Conservation (phyloP, 2,113 vertebrate species). For the Sinocyclocheilus maitianheensis region DNA sequence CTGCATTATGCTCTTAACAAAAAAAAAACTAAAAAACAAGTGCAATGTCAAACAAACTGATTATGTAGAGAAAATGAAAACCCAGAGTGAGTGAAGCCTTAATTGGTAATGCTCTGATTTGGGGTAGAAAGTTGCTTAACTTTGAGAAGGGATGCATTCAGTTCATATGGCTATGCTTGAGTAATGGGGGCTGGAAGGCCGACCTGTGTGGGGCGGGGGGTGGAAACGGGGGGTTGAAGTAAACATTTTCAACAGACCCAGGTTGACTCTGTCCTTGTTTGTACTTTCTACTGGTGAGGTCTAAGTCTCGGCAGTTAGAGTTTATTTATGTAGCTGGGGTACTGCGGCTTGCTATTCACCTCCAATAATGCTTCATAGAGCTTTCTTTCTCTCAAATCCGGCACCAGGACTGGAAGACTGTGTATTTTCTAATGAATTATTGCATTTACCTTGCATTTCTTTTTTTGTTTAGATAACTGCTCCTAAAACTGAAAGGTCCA, state of each 20-base stretch:
- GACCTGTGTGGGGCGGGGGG: constrained; percentile 19
- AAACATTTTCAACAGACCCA: constrained; percentile 83
- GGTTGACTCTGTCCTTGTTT: constrained; percentile 82
- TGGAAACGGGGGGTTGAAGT: constrained; percentile 67
- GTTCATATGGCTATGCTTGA: constrained; percentile 42
- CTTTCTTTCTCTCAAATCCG: constrained; percentile 72
- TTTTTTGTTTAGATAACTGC: constrained; percentile 73
- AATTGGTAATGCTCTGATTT: constrained; percentile 26
- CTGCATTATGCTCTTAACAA: not conserved
- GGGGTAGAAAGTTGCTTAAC: not conserved
- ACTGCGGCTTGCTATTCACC: constrained; percentile 76
- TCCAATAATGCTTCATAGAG: constrained; percentile 80
- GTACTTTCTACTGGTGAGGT: constrained; percentile 84
- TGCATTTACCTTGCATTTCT: constrained; percentile 76
- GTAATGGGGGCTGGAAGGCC: constrained; percentile 32
- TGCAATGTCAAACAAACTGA: not conserved
- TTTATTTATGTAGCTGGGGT: constrained; percentile 84
- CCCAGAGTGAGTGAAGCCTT: not conserved
- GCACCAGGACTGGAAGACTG: constrained; percentile 70
- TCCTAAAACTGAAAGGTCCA: constrained; percentile 68
- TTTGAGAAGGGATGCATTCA: constrained; percentile 45
- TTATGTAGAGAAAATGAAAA: constrained; percentile 18
- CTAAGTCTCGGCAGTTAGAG: constrained; percentile 75
- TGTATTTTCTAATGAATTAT: constrained; percentile 78
- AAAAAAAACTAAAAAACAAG: not conserved